Evolutionary conservation across 2,888 invertebrate species (phyloP), one percentile per base, ranked within the genome.

Genomic region (Beris chalybata): DNA sequence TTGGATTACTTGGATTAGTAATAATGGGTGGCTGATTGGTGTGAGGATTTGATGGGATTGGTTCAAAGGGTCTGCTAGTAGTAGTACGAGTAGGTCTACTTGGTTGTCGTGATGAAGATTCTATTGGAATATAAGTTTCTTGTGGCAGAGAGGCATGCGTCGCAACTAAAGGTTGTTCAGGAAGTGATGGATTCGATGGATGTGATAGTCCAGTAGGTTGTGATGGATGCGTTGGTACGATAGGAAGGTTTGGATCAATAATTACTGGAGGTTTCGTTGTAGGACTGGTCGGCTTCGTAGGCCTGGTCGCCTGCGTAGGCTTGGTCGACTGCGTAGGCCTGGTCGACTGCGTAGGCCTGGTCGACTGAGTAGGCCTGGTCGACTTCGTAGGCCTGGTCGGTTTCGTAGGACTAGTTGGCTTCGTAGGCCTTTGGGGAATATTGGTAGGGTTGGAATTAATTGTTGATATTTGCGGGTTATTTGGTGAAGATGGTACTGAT

Each of bases 271-370:
- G 61, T 32, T 50, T 61, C 2, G 61, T 43, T 13, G 50, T 13
- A 12, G 50, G 50, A 3, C 50, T 61, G 7, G 50, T 61, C 6
- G 61, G 50, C 9, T 38, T 31, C 38, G 50, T 50, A 22, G 38
- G 56, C 22, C 50, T 61, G 7, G 50, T 61, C 6, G 61, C 32
- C 9, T 38, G 38, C 38, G 50, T 50, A 22, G 38, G 56, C 1
- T 38, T 61, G 7, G 50, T 61, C 6, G 61, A 32, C 9, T 38
- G 38, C 38, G 50, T 50, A 22, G 38, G 56, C 1, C 50, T 61
- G 7, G 48, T 61, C 6, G 61, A 43, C 9, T 38, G 50, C 38
- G 48, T 50, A 15, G 38, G 56, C n/a, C n/a, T n/a, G n/a, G n/a
- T n/a, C n/a, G n/a, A n/a, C n/a, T n/a, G n/a, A n/a, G n/a, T n/a